Base-by-base conservation (phyloP, 2,888 invertebrate species). In the Petrolisthes cinctipes region DNA sequence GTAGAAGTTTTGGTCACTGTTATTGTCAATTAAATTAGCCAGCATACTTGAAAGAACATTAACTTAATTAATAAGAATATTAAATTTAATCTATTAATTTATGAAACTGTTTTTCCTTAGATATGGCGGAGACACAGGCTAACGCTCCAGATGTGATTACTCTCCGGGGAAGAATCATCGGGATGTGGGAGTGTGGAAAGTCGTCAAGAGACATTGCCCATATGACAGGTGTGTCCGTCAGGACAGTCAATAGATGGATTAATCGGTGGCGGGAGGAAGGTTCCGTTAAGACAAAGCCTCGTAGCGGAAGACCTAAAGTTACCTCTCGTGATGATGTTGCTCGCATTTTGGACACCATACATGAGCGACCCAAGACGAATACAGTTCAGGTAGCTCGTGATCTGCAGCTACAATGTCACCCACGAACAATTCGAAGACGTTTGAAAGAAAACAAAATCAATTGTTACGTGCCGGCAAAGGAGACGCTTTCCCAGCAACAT, bases 241-340 rank as follows among this genome's bases (percentile, higher is more conserved):
- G 73, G 73, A 73, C 73, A 17, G 17, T 73, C 73, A 73, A 73
- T n/a, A 73, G 73, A 73, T 73, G 73, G 23, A n/a, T 17, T 73
- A 7, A 73, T 17, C 73, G 23, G 73, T n/a, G 23, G 73, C n/a
- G 23, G 23, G 73, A 76, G 37, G 76, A 76, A 23, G 37, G 76
- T 76, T 76, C 76, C 11, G 11, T 76, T 76, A 23, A 76, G 37
- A 23, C 11, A 5, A 23, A 76, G 17, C 71, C 71, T 71, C 17
- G 5, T 71, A 14, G 71, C 23, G 17, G 71, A 23, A 71, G 71
- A 71, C 71, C 17, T 20, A 17, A 23, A 71, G 71, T 71, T 71
- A 71, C 6, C 71, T 20, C 71, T 5, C 71, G 71, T 14, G 71
- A 71, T 5, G 71, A 71, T 5, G 71, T 71, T 23, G 23, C 71